Evolutionary conservation across 2,797 vertebrate species (phyloP), one percentile per base, ranked within the genome.

Genomic region (Chelidonichthys spinosus): DNA sequence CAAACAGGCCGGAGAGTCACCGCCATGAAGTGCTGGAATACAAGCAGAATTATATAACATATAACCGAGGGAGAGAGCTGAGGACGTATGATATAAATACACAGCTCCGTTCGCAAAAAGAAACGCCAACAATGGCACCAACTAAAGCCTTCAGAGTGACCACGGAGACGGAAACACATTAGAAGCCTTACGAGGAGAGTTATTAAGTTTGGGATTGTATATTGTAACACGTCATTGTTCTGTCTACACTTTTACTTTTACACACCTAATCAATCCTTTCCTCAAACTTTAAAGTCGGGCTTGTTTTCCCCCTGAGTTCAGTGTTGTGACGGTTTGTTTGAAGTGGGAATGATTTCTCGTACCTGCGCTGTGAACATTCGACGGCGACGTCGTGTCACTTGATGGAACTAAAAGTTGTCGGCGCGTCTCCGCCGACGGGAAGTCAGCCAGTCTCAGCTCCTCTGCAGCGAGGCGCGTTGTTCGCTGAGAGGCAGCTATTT

Each of bases 1-100:
- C 9, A 42, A 60, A 37, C 50, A 53, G 54, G 52, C 52, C 64
- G 37, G 60, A 62, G 17, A 69, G 56, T 56, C 49, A 25, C 18
- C 9, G 62, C 58, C n/a, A 55, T 62, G 47, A 63, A 66, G 64
- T 55, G 61, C 36, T 44, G 56, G 14, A 56, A 44, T 14, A 11
- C 72, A 74, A 60, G 42, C 63, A 76, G 76, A 58, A 58, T 82
- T 76, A 72, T 49, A 14, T 71, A 80, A 74, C 15, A 3, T 17
- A 37, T 25, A 25, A 25, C 32, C 56, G 32, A 47, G 49, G 35
- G 62, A 42, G 33, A 0, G 79, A 69, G 52, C 52, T 35, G 25
- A 74, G 44, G 44, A 69, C 37, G 32, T 52, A 65, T 65, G 17
- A 37, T 25, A 25, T 25, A 25, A 76, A 65, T 69, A 79, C 6